Conservation (phyloP, 2,888 invertebrate species). For the Gnatocerus cornutus region DNA sequence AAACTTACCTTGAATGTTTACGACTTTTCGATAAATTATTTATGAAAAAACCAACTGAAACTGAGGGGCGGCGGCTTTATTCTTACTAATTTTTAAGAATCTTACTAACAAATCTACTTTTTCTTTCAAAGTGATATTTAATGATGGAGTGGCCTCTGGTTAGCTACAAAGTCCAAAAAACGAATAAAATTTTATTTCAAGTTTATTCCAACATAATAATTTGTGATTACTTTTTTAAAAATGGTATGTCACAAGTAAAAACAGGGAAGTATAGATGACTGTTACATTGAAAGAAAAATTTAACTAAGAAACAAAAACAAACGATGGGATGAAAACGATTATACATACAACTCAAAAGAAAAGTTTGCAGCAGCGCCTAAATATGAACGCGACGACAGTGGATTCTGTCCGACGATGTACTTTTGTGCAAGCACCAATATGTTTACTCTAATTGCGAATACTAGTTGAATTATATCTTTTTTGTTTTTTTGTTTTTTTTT, state of each 20-base stretch:
- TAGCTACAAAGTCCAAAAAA: constrained; percentile 18
- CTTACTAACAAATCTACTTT: too few species aligned
- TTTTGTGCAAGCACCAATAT: constrained; percentile 67
- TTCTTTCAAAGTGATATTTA: background rate
- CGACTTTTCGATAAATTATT: too few species aligned
- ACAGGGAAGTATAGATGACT: constrained; percentile 39
- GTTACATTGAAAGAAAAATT: constrained; percentile 23
- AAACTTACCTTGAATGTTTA: too few species aligned
- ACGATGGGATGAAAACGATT: constrained; percentile 30
- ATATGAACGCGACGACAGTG: constrained; percentile 31
- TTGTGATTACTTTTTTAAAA: constrained; percentile 45
- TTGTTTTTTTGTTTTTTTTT: constrained; percentile 38
- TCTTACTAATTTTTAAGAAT: too few species aligned
- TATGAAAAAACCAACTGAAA: too few species aligned
- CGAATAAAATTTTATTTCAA: constrained; percentile 47
- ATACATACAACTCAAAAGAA: constrained; percentile 28
- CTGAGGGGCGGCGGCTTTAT: too few species aligned
- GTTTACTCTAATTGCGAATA: constrained; percentile 57
- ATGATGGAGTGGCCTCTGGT: constrained; percentile 6
- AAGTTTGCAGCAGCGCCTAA: constrained; percentile 29
- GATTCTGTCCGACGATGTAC: constrained; percentile 59
- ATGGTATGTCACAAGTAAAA: constrained; percentile 44
- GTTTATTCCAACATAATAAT: constrained; percentile 49
- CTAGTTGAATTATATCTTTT: constrained; percentile 53
- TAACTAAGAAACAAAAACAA: constrained; percentile 22